These are phyloP conservation scores for Poeciliopsis infans DNA, from an alignment of 2,797 vertebrate species.

Conservation along the genomic window DNA sequence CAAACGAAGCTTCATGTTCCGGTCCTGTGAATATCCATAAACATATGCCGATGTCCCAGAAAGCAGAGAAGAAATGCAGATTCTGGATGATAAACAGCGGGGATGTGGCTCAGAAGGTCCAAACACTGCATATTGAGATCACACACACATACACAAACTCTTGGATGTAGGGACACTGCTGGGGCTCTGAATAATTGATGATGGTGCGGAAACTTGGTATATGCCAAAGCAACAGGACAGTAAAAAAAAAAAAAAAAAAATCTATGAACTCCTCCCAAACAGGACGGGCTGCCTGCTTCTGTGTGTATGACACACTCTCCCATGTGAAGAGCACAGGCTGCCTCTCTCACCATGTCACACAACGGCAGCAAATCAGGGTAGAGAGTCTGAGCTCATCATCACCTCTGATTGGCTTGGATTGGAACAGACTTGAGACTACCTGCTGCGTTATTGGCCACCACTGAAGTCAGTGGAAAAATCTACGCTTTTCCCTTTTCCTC, in stretches of 20 bases:
- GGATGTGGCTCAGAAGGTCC: slow-evolving; percentile 46
- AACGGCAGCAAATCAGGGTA: slow-evolving; percentile 81
- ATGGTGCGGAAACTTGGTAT: slow-evolving; percentile 74
- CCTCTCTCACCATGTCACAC: slow-evolving; percentile 71
- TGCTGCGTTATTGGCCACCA: slow-evolving; percentile 81
- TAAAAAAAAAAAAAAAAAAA: slow-evolving; percentile 68
- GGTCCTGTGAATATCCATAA: slow-evolving; percentile 39
- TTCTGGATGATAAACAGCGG: slow-evolving; percentile 26
- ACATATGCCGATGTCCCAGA: slow-evolving; percentile 32
- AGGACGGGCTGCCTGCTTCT: slow-evolving; percentile 67
- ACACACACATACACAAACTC: slow-evolving; percentile 9
- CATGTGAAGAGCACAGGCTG: slow-evolving; percentile 77
- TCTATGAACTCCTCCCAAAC: slow-evolving; percentile 89
- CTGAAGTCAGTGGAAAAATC: slow-evolving; percentile 64
- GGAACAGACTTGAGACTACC: slow-evolving; percentile 64
- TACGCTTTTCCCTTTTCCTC: slow-evolving; percentile 49
- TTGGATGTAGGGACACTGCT: slow-evolving; percentile 45
- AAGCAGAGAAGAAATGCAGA: slow-evolving; percentile 27
- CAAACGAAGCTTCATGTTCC: slow-evolving; percentile 49
- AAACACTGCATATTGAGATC: slow-evolving; percentile 53
- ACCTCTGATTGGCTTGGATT: slow-evolving; percentile 80
- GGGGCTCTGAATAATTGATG: slow-evolving; percentile 84
- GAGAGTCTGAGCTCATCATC: slow-evolving; percentile 71
- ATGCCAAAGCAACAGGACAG: slow-evolving; percentile 81
- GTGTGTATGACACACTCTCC: slow-evolving; percentile 78